Evolutionary conservation across 2,888 invertebrate genomes (phyloP).

Genomic region (Strigamia transsilvanica): DNA sequence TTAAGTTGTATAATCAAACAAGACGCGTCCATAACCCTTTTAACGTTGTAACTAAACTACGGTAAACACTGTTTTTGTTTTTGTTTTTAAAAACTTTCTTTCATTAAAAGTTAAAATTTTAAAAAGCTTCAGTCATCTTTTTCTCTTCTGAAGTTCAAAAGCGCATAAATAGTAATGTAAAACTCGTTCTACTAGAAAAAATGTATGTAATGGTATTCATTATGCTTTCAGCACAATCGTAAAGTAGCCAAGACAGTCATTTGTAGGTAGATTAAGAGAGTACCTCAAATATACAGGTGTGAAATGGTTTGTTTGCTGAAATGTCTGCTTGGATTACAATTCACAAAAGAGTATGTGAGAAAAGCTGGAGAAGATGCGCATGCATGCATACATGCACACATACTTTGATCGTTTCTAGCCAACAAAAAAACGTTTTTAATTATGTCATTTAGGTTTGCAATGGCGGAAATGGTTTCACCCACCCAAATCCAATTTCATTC

Average conservation of each 20-base stretch:
- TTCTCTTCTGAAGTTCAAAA: not conserved
- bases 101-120: not conserved
- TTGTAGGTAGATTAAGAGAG: not conserved
- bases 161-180: not conserved
- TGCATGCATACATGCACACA: not conserved
- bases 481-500: not conserved
- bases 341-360: conserved; percentile 14
- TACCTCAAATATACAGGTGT: conserved; percentile 14
- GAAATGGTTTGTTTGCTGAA: conserved; percentile 16
- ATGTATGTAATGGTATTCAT: not conserved
- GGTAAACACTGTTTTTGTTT: not conserved
- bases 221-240: not conserved
- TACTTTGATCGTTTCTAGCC: not conserved
- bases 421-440: conserved; percentile 16
- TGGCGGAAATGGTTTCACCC: not conserved
- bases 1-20: conserved; percentile 33
- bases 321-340: conserved; percentile 11
- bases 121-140: too few relatives aligned
- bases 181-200: not conserved
- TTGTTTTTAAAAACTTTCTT: not conserved
- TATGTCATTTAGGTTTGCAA: not conserved
- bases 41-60: not conserved
- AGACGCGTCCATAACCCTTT: conserved; percentile 1
- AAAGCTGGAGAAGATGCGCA: not conserved
- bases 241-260: not conserved